Evolutionary conservation across 2,113 vertebrate genomes (phyloP).

Genomic region (Nibea albiflora): DNA sequence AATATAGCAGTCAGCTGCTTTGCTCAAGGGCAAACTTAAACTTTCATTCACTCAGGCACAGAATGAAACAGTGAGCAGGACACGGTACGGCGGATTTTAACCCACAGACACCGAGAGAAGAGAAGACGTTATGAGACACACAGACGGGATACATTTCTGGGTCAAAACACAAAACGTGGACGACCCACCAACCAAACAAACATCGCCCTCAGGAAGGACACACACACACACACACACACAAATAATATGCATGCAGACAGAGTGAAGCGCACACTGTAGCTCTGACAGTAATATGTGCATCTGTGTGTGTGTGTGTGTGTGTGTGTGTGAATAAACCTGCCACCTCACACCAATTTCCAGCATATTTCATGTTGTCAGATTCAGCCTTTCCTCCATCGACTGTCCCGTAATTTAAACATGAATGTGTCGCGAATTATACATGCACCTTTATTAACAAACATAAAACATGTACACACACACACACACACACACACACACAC

Average conservation of each 20-base stretch:
- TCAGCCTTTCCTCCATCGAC: not conserved
- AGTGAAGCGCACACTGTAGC: not conserved
- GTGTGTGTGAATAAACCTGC: slow-evolving; percentile 1
- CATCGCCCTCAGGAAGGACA: slow-evolving; percentile 47
- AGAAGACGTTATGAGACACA: slow-evolving; percentile 13
- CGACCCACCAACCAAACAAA: slow-evolving; percentile 17
- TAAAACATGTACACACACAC: slow-evolving; percentile 11
- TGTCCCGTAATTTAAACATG: slow-evolving; percentile 15
- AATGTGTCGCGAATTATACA: not conserved
- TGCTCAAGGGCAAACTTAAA: slow-evolving; percentile 5
- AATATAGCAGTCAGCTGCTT: slow-evolving; percentile 1
- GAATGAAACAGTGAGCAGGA: not conserved
- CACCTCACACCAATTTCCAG: not conserved
- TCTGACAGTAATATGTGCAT: not conserved
- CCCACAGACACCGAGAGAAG: not conserved
- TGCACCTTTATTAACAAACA: slow-evolving; percentile 5
- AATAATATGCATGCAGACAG: not conserved
- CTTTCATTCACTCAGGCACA: not conserved
- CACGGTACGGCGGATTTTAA: not conserved
- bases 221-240: slow-evolving; percentile 22
- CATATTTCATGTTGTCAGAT: not conserved
- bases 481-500: not conserved
- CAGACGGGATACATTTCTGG: slow-evolving; percentile 34
- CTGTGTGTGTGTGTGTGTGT: slow-evolving; percentile 10
- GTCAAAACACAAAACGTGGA: slow-evolving; percentile 55